phyloP scores from a whole-genome alignment of 2,888 invertebrate species.

The Aspidiotus destructor region DNA sequence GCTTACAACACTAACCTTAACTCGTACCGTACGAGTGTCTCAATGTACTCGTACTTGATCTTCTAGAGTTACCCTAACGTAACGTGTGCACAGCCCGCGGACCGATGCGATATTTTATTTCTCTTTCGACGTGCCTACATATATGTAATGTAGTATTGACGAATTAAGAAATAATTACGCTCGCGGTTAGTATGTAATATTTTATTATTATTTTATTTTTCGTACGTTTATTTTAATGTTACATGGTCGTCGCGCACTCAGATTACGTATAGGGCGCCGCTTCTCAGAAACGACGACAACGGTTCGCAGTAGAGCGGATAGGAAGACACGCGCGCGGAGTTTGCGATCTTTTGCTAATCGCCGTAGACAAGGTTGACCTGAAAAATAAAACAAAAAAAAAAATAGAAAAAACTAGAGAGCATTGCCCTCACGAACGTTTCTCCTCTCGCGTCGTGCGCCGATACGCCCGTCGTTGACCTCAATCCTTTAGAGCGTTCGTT shows the following conservation, averaged over 20 bases:
- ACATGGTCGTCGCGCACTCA: constrained; percentile 23
- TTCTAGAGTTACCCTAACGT: too few relatives aligned
- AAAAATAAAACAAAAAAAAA: constrained; percentile 30
- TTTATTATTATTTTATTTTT: constrained; percentile 16
- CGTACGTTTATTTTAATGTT: constrained; percentile 13
- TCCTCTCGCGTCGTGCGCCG: constrained; percentile 13
- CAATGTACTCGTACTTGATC: too few relatives aligned
- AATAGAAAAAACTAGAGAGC: constrained; percentile 22
- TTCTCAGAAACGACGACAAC: neutral
- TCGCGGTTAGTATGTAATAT: constrained; percentile 24
- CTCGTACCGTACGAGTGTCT: too few relatives aligned
- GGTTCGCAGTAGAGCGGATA: neutral
- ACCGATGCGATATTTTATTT: too few relatives aligned
- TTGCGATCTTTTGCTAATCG: constrained; percentile 31
- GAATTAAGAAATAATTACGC: constrained; percentile 3
- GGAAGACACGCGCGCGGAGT: constrained; percentile 15
- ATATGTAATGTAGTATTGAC: too few relatives aligned
- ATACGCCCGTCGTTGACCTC: constrained; percentile 2
- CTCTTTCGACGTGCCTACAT: too few relatives aligned
- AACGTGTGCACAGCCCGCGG: too few relatives aligned
- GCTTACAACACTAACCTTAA: too few relatives aligned
- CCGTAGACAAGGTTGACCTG: constrained; percentile 33
- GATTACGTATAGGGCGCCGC: constrained; percentile 20
- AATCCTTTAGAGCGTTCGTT: neutral
- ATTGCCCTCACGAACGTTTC: constrained; percentile 18